phyloP scores from a whole-genome alignment of 2,888 invertebrate species.

The Apamea crenata region DNA sequence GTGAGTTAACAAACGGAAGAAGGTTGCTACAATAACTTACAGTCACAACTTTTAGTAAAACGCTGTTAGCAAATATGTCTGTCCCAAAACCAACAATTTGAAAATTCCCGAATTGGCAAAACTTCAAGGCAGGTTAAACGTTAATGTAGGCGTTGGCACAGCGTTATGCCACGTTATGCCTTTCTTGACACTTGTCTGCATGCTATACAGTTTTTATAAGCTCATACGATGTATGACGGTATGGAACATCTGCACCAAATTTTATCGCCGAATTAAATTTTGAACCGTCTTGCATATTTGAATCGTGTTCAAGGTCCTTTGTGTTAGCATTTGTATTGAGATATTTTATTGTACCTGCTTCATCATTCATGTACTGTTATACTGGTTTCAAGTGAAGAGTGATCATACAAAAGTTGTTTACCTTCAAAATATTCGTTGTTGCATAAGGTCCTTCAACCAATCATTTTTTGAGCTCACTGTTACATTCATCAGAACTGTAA shows the following conservation, averaged over 20 bases:
- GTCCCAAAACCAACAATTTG: conserved; percentile 39
- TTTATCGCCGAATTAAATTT: conserved; percentile 66
- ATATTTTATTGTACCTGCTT: conserved; percentile 42
- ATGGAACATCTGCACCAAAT: conserved; percentile 64
- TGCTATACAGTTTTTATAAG: conserved; percentile 59
- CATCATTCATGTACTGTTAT: conserved; percentile 52
- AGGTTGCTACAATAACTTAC: conserved; percentile 13
- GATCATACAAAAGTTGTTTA: conserved; percentile 33
- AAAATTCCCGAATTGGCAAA: conserved; percentile 54
- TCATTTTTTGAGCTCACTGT: conserved; percentile 12
- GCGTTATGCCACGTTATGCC: conserved; percentile 44
- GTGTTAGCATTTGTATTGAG: conserved; percentile 53
- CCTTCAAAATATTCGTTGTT: conserved; percentile 24
- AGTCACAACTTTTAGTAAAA: conserved; percentile 23
- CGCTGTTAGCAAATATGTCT: conserved; percentile 40
- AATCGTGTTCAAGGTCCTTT: conserved; percentile 57
- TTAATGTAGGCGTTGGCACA: conserved; percentile 55
- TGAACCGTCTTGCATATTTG: conserved; percentile 64
- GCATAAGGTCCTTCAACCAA: conserved; percentile 27
- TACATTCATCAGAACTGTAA: conserved; percentile 11
- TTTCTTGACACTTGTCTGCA: conserved; percentile 59
- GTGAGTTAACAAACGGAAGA: conserved; percentile 11
- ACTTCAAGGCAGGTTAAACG: conserved; percentile 54
- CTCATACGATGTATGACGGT: conserved; percentile 44
- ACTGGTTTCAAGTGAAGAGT: conserved; percentile 31